A percentile compares a stretch with the other conserved stretches of the same genome.
These are phyloP conservation scores for Sebastes miniatus DNA, from an alignment of 2,797 vertebrate species.

Conservation along the genomic window DNA sequence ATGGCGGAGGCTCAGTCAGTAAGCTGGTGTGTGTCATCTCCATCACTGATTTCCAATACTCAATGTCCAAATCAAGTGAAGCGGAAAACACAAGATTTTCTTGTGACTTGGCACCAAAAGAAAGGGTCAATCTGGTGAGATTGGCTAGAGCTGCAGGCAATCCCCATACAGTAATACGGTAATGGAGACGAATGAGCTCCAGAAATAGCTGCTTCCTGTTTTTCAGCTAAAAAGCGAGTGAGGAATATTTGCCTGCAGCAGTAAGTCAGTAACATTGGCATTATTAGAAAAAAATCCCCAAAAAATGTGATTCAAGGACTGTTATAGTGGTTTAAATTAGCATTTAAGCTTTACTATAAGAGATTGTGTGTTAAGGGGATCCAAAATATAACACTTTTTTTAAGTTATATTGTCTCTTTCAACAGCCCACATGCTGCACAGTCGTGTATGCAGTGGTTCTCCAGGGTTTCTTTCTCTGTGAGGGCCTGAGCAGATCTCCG, in stretches of 20 bases:
- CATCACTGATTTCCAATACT: constrained; percentile 43
- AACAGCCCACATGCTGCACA: background rate
- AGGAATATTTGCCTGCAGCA: background rate
- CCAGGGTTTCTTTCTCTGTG: background rate
- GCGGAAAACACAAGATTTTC: constrained; percentile 16
- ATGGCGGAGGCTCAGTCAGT: background rate
- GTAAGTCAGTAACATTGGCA: background rate
- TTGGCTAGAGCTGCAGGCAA: background rate
- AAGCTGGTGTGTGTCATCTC: constrained; percentile 2
- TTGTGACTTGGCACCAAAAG: constrained; percentile 23
- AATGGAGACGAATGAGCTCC: constrained; percentile 40
- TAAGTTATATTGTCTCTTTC: background rate
- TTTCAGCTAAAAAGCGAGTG: constrained; percentile 7
- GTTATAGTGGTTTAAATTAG: background rate
- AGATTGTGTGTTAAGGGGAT: background rate
- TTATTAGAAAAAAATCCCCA: background rate
- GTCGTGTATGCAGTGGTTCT: background rate
- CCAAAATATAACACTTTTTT: background rate
- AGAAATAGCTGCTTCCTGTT: constrained; percentile 46
- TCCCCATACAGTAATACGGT: background rate
- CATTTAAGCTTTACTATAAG: background rate
- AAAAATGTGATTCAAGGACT: background rate
- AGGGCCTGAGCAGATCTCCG: background rate
- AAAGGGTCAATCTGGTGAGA: background rate
- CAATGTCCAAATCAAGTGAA: constrained; percentile 31